phyloP scores from a whole-genome alignment of 2,797 vertebrate genomes.

The Phyllotis vaccarum region DNA sequence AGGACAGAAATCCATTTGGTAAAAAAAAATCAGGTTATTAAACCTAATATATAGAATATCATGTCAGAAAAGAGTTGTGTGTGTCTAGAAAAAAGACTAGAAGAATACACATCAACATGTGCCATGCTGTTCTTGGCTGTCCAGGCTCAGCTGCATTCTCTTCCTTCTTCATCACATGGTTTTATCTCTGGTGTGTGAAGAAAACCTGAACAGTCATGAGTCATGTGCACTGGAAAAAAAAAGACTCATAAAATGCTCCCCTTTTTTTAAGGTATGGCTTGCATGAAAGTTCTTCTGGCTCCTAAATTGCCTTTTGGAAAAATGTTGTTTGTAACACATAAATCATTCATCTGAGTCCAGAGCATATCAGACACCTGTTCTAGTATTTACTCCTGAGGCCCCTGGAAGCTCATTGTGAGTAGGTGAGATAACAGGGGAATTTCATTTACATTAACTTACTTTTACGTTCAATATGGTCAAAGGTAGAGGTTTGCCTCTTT shows the following conservation, averaged over 20 bases:
- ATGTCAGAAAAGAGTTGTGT: constrained; percentile 32
- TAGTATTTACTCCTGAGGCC: constrained; percentile 83
- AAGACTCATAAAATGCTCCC: neutral
- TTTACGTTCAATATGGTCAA: constrained; percentile 87
- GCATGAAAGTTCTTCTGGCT: constrained; percentile 2
- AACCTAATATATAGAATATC: constrained; percentile 22
- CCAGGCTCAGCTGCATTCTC: neutral
- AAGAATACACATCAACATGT: neutral
- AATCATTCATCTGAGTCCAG: constrained; percentile 81
- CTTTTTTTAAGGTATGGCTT: neutral
- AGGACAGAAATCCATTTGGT: constrained; percentile 49
- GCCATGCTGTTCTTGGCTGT: neutral
- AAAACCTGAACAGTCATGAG: neutral
- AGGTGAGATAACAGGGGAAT: constrained; percentile 85
- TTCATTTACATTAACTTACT: constrained; percentile 88
- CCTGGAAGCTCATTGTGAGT: constrained; percentile 85
- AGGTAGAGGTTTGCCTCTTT: constrained; percentile 88
- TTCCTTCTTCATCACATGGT: neutral
- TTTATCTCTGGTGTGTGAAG: constrained; percentile 4
- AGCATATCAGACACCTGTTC: constrained; percentile 80
- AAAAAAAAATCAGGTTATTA: constrained; percentile 61
- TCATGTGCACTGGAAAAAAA: neutral
- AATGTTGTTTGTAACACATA: constrained; percentile 75
- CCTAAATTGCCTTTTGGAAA: constrained; percentile 49
- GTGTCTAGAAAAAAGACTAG: constrained; percentile 23